These are phyloP conservation scores for Chrysodeixis includens DNA, from an alignment of 2,888 invertebrate species.

Conservation along the genomic window DNA sequence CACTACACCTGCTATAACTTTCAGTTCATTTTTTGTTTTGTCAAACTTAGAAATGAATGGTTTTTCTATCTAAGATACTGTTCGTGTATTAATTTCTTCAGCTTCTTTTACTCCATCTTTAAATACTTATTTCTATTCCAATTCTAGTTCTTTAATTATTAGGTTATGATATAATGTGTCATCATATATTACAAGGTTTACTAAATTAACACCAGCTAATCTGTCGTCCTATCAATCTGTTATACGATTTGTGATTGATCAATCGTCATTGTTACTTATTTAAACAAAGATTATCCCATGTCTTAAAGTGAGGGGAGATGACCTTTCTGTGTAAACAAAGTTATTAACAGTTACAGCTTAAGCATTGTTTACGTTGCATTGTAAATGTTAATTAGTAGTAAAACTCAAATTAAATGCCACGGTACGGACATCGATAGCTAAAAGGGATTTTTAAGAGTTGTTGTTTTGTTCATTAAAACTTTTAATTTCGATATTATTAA, in stretches of 20 bases:
- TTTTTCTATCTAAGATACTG: not conserved
- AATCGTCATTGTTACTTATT: conserved; percentile 45
- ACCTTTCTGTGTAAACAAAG: conserved; percentile 63
- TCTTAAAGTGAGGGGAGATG: conserved; percentile 52
- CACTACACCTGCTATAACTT: conserved; percentile 17
- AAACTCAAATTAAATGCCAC: conserved; percentile 62
- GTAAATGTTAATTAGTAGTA: conserved; percentile 67
- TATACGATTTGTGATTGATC: conserved; percentile 44
- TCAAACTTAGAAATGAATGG: conserved; percentile 12
- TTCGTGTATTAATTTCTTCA: not conserved
- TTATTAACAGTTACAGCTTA: conserved; percentile 57
- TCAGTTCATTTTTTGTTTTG: conserved; percentile 18
- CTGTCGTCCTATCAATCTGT: conserved; percentile 34
- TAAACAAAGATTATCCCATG: conserved; percentile 60
- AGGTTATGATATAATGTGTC: conserved; percentile 17
- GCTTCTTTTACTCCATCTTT: not conserved
- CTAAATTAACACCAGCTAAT: conserved; percentile 35
- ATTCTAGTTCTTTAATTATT: not conserved
- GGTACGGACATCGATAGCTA: conserved; percentile 47
- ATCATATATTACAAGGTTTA: conserved; percentile 12
- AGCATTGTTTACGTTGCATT: conserved; percentile 65
- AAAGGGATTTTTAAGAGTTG: not conserved
- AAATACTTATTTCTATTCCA: not conserved
- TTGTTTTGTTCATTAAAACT: not conserved
- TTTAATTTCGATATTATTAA: too few species aligned